These are phyloP conservation scores for Stenodera caucasica DNA, from an alignment of 2,888 invertebrate species.

Conservation along the genomic window DNA sequence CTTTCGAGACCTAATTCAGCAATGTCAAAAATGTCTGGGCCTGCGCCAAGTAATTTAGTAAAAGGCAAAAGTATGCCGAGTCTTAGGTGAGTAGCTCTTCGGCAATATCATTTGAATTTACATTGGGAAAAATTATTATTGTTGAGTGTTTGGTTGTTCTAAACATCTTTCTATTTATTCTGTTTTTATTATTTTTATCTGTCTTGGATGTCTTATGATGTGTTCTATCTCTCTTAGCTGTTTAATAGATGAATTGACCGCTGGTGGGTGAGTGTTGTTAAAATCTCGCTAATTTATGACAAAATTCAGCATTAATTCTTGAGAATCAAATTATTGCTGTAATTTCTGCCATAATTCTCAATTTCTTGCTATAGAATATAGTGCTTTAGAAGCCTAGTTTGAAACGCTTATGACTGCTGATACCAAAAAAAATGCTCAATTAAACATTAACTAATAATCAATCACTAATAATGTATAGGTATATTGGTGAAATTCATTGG, in stretches of 20 bases:
- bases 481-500: conserved; percentile 70
- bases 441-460: not conserved
- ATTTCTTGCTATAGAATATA: not conserved
- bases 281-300: conserved; percentile 28
- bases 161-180: conserved; percentile 18
- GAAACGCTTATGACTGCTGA: not conserved
- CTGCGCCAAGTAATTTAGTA: conserved; percentile 68
- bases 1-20: conserved; percentile 72
- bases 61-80: conserved; percentile 98
- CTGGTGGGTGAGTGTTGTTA: conserved; percentile 72
- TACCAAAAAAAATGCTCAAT: not conserved
- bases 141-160: conserved; percentile 8
- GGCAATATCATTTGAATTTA: not conserved
- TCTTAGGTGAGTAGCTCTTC: conserved; percentile 70
- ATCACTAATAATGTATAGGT: too few species aligned
- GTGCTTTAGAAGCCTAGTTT: not conserved
- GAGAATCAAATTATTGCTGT: not conserved
- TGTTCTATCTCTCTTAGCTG: conserved; percentile 66
- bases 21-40: conserved; percentile 61
- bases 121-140: not conserved
- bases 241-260: conserved; percentile 82
- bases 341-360: not conserved
- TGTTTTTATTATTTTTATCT: conserved; percentile 38
- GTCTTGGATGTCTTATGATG: conserved; percentile 52
- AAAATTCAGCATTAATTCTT: not conserved